Evolutionary conservation across 2,113 vertebrate species (phyloP).

Genomic region (Amia ocellicauda): DNA sequence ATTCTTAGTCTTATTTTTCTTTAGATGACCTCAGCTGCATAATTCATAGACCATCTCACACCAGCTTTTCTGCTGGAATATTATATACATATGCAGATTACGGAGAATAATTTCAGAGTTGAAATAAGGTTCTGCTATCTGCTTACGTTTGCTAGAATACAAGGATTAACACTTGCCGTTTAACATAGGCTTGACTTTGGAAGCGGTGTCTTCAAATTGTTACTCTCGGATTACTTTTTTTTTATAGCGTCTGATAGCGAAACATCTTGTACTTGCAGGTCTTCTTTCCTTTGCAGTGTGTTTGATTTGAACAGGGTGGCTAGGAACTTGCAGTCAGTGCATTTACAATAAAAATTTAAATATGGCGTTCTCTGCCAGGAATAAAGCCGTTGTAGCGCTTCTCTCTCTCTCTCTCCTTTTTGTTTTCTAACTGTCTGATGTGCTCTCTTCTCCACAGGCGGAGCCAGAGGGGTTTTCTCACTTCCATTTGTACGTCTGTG

Average conservation of each 20-base stretch:
- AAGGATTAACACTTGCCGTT: too few species aligned
- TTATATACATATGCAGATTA: constrained; percentile 36
- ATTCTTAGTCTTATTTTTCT: not conserved
- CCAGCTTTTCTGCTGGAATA: constrained; percentile 19
- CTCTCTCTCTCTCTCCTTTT: not conserved
- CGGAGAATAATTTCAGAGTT: constrained; percentile 4
- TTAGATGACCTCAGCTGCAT: not conserved
- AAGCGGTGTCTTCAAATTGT: too few species aligned
- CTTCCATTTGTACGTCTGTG: constrained; percentile 95
- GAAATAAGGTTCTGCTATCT: constrained; percentile 19
- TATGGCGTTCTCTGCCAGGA: too few species aligned
- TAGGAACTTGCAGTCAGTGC: too few species aligned
- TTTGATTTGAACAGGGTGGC: too few species aligned
- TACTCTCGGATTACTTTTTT: too few species aligned
- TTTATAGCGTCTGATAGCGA: too few species aligned
- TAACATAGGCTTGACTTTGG: too few species aligned
- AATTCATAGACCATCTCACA: constrained; percentile 9
- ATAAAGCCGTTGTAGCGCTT: not conserved
- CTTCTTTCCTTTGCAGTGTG: too few species aligned
- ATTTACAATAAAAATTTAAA: too few species aligned
- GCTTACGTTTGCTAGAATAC: not conserved
- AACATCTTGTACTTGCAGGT: too few species aligned
- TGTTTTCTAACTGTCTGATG: not conserved
- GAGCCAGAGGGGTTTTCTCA: constrained; percentile 97
- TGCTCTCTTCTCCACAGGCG: constrained; percentile 63